These are phyloP conservation scores for Glaucomys volans DNA, from an alignment of 2,113 vertebrate species.

Conservation along the genomic window DNA sequence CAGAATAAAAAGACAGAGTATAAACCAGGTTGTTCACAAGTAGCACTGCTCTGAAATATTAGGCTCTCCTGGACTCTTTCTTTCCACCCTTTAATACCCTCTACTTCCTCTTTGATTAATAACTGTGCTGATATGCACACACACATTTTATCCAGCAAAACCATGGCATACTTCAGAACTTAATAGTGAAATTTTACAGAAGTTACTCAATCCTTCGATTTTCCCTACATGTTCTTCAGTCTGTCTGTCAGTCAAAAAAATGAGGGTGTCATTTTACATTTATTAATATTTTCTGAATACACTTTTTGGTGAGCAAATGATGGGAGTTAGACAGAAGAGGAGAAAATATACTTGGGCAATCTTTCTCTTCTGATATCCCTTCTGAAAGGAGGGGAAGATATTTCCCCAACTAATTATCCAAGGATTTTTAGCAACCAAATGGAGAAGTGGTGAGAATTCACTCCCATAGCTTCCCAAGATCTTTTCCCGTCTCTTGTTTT, in stretches of 20 bases:
- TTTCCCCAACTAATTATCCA: neutral
- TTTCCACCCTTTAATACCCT: neutral
- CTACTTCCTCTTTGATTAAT: neutral
- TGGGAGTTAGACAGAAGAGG: neutral
- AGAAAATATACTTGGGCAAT: neutral
- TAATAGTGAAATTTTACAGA: conserved; percentile 25
- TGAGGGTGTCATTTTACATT: neutral
- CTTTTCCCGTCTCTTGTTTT: neutral
- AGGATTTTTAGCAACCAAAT: conserved; percentile 11
- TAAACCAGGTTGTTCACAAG: neutral
- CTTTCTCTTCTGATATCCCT: conserved; percentile 10
- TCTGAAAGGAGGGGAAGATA: neutral
- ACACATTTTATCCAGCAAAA: neutral
- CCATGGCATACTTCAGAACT: neutral
- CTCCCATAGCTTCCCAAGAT: neutral
- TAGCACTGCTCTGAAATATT: neutral
- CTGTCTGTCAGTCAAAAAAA: conserved; percentile 56
- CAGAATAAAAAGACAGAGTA: neutral
- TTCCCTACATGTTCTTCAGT: neutral
- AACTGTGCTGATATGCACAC: neutral
- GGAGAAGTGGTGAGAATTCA: neutral
- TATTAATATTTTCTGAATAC: conserved; percentile 6
- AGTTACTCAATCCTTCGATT: neutral
- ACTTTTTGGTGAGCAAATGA: neutral
- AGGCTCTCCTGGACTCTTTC: neutral